phyloP scores from a whole-genome alignment of 1,140 invertebrate genomes.

The Drosophila repleta region DNA sequence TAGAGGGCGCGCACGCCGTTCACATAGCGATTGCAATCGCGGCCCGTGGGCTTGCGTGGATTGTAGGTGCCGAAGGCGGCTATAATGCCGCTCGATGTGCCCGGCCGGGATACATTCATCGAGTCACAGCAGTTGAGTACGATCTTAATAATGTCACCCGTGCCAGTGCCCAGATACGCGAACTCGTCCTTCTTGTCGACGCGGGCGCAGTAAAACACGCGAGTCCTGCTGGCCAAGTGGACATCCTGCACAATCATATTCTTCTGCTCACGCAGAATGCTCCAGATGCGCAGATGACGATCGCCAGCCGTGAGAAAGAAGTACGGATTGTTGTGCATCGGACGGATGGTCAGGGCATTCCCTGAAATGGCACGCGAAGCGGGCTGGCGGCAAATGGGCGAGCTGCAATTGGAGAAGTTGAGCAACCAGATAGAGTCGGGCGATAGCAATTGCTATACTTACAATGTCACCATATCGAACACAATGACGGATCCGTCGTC shows the following conservation, averaged over 20 bases:
- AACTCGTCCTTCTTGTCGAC: conserved; percentile 88
- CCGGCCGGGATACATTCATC: conserved; percentile 84
- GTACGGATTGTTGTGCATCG: conserved; percentile 85
- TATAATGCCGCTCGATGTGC: conserved; percentile 86
- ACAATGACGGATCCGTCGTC: conserved; percentile 94
- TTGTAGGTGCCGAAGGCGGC: conserved; percentile 87
- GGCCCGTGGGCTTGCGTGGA: conserved; percentile 71
- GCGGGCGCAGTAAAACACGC: conserved; percentile 87
- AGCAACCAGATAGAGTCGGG: no score
- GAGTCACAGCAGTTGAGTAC: conserved; percentile 88
- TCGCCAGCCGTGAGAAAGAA: conserved; percentile 91
- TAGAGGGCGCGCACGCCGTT: conserved; percentile 88
- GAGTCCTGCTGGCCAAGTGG: conserved; percentile 88
- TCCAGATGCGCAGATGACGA: conserved; percentile 89
- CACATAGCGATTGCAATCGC: conserved; percentile 81
- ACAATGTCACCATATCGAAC: conserved; percentile 88
- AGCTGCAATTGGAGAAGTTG: conserved; percentile 44
- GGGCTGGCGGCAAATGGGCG: conserved; percentile 87
- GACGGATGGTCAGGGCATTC: conserved; percentile 86
- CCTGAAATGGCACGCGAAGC: conserved; percentile 88
- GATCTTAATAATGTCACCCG: conserved; percentile 87
- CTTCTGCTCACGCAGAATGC: conserved; percentile 88
- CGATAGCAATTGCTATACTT: conserved; percentile 38
- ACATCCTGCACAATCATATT: conserved; percentile 90
- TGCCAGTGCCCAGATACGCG: conserved; percentile 93